A percentile compares a stretch with the other conserved stretches of the same genome.
phyloP scores from a whole-genome alignment of 2,797 vertebrate species.

The Ctenopoma kingsleyae region DNA sequence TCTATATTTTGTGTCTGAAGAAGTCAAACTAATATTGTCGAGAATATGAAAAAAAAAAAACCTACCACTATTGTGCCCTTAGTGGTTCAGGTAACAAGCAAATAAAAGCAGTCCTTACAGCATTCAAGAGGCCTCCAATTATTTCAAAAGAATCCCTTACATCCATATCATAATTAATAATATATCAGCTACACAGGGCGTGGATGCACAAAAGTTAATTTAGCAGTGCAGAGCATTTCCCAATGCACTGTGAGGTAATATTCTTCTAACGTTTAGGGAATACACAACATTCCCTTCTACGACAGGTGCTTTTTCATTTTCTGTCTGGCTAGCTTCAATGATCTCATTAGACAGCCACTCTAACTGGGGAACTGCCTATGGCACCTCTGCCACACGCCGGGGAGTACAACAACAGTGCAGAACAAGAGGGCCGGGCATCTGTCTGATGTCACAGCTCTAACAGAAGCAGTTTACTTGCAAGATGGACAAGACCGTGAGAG shows the following conservation, averaged over 20 bases:
- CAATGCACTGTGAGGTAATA: slow-evolving; percentile 52
- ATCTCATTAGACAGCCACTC: slow-evolving; percentile 79
- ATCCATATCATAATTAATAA: slow-evolving; percentile 66
- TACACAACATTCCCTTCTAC: slow-evolving; percentile 60
- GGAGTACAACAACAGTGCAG: slow-evolving; percentile 41
- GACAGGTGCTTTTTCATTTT: slow-evolving; percentile 83
- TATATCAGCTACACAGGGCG: slow-evolving; percentile 38
- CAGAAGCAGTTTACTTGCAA: slow-evolving; percentile 56
- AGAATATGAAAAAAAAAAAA: slow-evolving; percentile 6
- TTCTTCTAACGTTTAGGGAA: slow-evolving; percentile 68
- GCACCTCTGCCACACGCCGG: slow-evolving; percentile 55
- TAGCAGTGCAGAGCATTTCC: slow-evolving; percentile 44
- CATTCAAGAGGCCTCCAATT: slow-evolving; percentile 55
- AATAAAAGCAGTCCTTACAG: slow-evolving; percentile 25
- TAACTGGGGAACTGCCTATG: slow-evolving; percentile 50
- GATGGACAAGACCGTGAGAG: slow-evolving; percentile 53
- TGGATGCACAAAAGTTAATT: slow-evolving; percentile 67
- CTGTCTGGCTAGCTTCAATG: slow-evolving; percentile 74
- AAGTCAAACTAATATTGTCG: slow-evolving; percentile 32
- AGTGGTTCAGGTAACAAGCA: slow-evolving; percentile 20
- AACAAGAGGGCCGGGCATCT: slow-evolving; percentile 42
- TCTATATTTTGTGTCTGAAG: not conserved
- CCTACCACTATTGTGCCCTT: not conserved
- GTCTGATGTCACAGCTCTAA: slow-evolving; percentile 57
- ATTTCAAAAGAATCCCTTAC: slow-evolving; percentile 65